A percentile compares a stretch with the other conserved stretches of the same genome.
Evolutionary conservation across 2,797 vertebrate species (phyloP).

Genomic region (Oophaga sylvatica): DNA sequence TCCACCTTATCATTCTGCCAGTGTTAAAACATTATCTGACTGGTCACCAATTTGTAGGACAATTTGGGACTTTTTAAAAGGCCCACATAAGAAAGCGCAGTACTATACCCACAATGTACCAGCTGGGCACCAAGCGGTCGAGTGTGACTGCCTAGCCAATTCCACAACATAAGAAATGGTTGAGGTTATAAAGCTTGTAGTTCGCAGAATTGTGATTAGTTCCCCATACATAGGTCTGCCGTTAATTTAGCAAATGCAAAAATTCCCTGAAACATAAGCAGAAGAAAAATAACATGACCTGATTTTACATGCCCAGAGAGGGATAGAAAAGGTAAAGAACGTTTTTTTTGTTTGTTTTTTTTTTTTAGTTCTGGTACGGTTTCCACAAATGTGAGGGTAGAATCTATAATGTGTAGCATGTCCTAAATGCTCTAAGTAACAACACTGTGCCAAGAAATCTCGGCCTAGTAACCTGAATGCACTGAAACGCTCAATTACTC

Average conservation of each 20-base stretch:
- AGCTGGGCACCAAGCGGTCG: constrained; percentile 20
- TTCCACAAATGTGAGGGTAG: neutral
- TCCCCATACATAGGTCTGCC: neutral
- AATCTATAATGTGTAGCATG: neutral
- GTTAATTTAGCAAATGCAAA: constrained; percentile 28
- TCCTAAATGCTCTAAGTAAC: neutral
- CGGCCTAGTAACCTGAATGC: neutral
- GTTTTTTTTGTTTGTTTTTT: neutral
- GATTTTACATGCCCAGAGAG: neutral
- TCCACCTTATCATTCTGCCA: neutral
- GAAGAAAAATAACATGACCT: constrained; percentile 3
- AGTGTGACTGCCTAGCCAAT: neutral
- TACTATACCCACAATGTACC: constrained; percentile 14
- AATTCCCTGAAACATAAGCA: constrained; percentile 5
- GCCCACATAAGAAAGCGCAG: neutral
- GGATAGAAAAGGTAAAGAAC: neutral
- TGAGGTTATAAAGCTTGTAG: constrained; percentile 14
- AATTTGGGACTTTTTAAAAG: neutral
- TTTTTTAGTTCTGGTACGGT: constrained; percentile 21
- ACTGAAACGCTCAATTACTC: neutral
- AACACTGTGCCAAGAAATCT: neutral
- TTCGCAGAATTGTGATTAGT: neutral
- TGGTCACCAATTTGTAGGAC: no score
- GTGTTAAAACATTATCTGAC: neutral
- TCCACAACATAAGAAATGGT: constrained; percentile 33